Percentiles rank a stretch among this genome's conserved stretches.
phyloP scores from a whole-genome alignment of 2,797 vertebrate species.

The Discoglossus pictus region DNA sequence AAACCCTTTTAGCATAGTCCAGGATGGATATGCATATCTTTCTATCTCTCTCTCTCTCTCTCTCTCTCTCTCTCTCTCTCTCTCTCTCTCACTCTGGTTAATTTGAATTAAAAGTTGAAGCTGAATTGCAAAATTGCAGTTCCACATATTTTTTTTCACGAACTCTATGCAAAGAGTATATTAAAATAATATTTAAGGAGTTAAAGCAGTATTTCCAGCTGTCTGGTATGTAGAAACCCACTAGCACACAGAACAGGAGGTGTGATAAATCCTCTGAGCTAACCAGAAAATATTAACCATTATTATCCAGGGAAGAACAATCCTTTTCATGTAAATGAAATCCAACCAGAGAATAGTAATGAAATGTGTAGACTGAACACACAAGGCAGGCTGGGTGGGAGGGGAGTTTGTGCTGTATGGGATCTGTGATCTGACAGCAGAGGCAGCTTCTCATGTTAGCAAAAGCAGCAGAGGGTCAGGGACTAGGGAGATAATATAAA shows the following conservation, averaged over 20 bases:
- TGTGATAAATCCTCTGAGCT: constrained; percentile 30
- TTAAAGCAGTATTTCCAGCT: constrained; percentile 12
- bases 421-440: neutral
- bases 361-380: constrained; percentile 8
- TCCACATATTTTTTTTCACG: no score
- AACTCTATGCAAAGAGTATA: no score
- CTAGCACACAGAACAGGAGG: constrained; percentile 18
- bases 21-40: no score
- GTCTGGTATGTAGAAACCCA: neutral
- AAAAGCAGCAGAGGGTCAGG: constrained; percentile 25
- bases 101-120: no score
- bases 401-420: constrained; percentile 5
- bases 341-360: constrained; percentile 19
- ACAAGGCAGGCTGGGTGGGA: constrained; percentile 6
- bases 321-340: constrained; percentile 17
- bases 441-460: neutral
- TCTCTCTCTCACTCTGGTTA: no score
- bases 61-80: no score
- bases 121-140: no score
- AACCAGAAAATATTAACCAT: constrained; percentile 22
- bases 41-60: no score
- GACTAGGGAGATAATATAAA: no score
- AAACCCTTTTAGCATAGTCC: no score
- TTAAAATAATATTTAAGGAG: constrained; percentile 4
- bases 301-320: constrained; percentile 20